phyloP scores from a whole-genome alignment of 2,888 invertebrate genomes.

The Apodemia zela region DNA sequence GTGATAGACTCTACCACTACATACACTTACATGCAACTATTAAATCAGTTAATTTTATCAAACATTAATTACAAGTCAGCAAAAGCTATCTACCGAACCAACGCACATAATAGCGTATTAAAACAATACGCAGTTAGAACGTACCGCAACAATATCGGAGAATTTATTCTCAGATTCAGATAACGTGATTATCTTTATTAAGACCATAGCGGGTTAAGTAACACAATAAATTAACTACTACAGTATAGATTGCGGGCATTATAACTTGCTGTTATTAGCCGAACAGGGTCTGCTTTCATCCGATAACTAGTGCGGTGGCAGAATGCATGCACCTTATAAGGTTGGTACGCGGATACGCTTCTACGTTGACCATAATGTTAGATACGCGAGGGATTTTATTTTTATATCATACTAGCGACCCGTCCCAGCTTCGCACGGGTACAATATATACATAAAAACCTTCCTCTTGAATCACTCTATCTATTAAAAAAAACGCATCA shows the following conservation, averaged over 20 bases:
- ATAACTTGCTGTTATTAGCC: conserved; percentile 52
- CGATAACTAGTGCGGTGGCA: conserved; percentile 60
- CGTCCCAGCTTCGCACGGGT: too few relatives aligned
- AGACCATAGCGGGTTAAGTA: conserved; percentile 39
- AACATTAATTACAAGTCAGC: conserved; percentile 4
- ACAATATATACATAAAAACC: too few relatives aligned
- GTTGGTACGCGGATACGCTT: conserved; percentile 49
- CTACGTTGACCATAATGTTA: conserved; percentile 41
- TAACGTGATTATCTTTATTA: conserved; percentile 41
- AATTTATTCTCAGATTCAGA: conserved; percentile 38
- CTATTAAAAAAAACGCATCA: too few relatives aligned
- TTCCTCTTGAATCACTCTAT: too few relatives aligned
- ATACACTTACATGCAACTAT: too few relatives aligned
- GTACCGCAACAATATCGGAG: conserved; percentile 30
- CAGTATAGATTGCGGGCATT: conserved; percentile 37
- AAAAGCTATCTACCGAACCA: conserved; percentile 27
- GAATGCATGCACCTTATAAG: conserved; percentile 59
- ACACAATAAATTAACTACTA: conserved; percentile 40
- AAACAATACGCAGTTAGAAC: conserved; percentile 25
- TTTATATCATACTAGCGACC: too few relatives aligned
- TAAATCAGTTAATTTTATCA: background rate
- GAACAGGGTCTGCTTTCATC: conserved; percentile 56
- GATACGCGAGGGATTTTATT: conserved; percentile 25
- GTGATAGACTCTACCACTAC: too few relatives aligned
- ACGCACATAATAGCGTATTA: conserved; percentile 15